A percentile compares a stretch with the other conserved stretches of the same genome.
phyloP scores from a whole-genome alignment of 1,140 invertebrate species.

The Drosophila ohnishii region DNA sequence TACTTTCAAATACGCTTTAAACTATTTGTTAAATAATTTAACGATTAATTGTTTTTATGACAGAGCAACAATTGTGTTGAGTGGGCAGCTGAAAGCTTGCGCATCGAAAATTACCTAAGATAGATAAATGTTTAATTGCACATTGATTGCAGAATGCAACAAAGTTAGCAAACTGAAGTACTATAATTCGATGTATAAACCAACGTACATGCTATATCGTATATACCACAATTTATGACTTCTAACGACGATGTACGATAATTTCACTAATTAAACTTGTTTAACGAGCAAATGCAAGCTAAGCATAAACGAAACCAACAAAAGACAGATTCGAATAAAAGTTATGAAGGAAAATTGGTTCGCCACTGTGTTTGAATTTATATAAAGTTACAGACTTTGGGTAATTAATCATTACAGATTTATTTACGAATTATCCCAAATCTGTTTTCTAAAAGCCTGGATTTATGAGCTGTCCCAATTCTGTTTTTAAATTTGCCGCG shows the following conservation, averaged over 20 bases:
- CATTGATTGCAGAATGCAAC: conserved; percentile 43
- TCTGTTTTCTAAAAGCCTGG: too few relatives aligned
- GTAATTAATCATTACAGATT: not conserved
- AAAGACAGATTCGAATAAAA: conserved; percentile 77
- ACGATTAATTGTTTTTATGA: conserved; percentile 59
- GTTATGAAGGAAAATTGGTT: conserved; percentile 43
- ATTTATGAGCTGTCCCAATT: too few relatives aligned
- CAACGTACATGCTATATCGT: conserved; percentile 42
- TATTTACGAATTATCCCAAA: not conserved
- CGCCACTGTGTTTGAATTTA: not conserved
- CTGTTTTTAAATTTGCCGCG: too few relatives aligned
- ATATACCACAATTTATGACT: conserved; percentile 52
- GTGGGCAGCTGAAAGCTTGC: conserved; percentile 67
- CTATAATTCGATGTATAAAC: conserved; percentile 59
- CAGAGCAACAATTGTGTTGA: conserved; percentile 60
- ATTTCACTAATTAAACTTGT: conserved; percentile 73
- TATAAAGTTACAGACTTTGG: too few relatives aligned
- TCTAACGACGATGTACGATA: conserved; percentile 59
- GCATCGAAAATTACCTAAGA: conserved; percentile 39
- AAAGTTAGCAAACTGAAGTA: conserved; percentile 31
- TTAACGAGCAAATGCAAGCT: conserved; percentile 61
- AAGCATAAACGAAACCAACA: conserved; percentile 55
- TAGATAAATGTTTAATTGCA: conserved; percentile 63
- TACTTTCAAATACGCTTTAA: conserved; percentile 70
- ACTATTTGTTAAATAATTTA: conserved; percentile 72